Conservation (phyloP, 2,888 invertebrate species). For the Drosophila suboccidentalis region DNA sequence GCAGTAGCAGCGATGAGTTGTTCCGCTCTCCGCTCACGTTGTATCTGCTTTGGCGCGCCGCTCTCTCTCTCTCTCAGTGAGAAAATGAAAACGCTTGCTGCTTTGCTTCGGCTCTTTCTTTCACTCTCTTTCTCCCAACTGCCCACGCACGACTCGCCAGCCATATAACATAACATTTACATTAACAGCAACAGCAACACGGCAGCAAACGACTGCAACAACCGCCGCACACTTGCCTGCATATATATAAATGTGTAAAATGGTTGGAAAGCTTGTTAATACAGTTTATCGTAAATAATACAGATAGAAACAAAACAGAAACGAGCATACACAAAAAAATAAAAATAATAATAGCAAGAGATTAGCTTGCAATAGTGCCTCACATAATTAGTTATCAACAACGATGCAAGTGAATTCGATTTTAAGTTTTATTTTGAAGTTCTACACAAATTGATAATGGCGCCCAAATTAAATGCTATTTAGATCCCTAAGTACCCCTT, state of each 20-base stretch:
- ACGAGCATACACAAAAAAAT: constrained; percentile 35
- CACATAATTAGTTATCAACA: constrained; percentile 15
- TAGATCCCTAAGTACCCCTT: constrained; percentile 41
- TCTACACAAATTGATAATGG: constrained; percentile 54
- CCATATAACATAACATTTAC: constrained; percentile 57
- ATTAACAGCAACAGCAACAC: constrained; percentile 44
- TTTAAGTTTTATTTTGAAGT: constrained; percentile 57
- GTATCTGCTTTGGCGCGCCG: constrained; percentile 40
- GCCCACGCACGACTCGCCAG: constrained; percentile 59
- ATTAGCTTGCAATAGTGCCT: neutral
- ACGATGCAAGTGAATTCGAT: constrained; percentile 31
- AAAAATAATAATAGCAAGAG: constrained; percentile 2
- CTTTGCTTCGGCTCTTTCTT: constrained; percentile 48
- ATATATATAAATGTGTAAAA: constrained; percentile 79
- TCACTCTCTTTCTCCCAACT: constrained; percentile 42
- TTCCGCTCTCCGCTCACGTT: constrained; percentile 57
- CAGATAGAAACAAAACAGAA: constrained; percentile 52
- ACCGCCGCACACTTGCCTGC: constrained; percentile 80
- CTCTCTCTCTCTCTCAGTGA: constrained; percentile 42
- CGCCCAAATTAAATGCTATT: constrained; percentile 56
- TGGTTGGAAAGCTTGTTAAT: constrained; percentile 78
- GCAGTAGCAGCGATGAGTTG: constrained; percentile 55
- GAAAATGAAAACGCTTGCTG: constrained; percentile 38
- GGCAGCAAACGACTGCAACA: constrained; percentile 66
- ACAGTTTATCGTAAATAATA: constrained; percentile 57